A percentile compares a stretch with the other conserved stretches of the same genome.
Evolutionary conservation across 2,797 vertebrate species (phyloP).

Genomic region (Lerista edwardsae): DNA sequence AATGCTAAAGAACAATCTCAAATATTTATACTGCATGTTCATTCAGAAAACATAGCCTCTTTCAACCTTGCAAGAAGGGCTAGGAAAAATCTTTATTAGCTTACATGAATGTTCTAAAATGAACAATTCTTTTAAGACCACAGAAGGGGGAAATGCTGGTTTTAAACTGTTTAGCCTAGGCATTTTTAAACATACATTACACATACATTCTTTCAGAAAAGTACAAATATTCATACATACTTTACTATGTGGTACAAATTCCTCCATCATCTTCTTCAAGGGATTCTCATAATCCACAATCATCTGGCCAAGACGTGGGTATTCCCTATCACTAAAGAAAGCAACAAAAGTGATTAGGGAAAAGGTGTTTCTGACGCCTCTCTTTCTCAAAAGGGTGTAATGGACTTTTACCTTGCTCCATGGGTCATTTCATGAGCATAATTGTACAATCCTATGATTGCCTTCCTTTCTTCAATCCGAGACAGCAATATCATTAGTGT

Average conservation of each 20-base stretch:
- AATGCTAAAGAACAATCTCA: not conserved
- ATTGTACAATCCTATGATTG: slow-evolving; percentile 97
- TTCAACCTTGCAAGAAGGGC: not conserved
- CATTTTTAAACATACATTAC: not conserved
- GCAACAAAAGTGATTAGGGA: slow-evolving; percentile 57
- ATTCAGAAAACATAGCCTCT: not conserved
- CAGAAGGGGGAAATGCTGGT: not conserved
- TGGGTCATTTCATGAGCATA: slow-evolving; percentile 99
- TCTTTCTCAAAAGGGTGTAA: not conserved
- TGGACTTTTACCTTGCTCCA: slow-evolving; percentile 87
- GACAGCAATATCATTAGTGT: slow-evolving; percentile 97
- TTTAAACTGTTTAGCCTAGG: not conserved
- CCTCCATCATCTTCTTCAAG: slow-evolving; percentile 99
- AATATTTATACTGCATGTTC: not conserved
- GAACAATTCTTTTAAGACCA: not conserved
- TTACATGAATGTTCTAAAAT: not conserved
- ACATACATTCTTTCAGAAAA: not conserved
- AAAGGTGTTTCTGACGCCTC: not conserved
- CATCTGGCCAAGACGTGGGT: slow-evolving; percentile 97
- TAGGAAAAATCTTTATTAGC: not conserved
- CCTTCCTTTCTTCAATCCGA: slow-evolving; percentile 97
- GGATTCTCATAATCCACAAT: slow-evolving; percentile 99
- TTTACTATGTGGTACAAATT: slow-evolving; percentile 98
- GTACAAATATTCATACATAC: slow-evolving; percentile 73
- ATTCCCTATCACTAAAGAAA: slow-evolving; percentile 91